phyloP scores from a whole-genome alignment of 1,140 invertebrate genomes.

The Ips typographus region DNA sequence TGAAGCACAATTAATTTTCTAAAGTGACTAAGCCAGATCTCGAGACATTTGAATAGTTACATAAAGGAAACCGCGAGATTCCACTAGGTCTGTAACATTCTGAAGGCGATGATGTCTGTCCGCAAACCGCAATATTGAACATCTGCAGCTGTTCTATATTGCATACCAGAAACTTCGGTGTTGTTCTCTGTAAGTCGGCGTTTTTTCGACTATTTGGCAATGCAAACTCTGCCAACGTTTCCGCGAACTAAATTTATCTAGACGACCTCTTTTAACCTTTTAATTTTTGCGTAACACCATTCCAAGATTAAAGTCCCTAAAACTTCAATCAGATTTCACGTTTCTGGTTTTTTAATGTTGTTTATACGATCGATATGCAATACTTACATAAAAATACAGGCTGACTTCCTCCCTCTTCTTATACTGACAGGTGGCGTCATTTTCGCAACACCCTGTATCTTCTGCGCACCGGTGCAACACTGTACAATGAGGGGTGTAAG shows the following conservation, averaged over 20 bases:
- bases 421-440: slow-evolving; percentile 64
- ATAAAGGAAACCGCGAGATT: too few species aligned
- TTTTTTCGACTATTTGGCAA: not conserved
- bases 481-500: slow-evolving; percentile 72
- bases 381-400: slow-evolving; percentile 73
- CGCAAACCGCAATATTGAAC: not conserved
- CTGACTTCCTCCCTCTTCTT: slow-evolving; percentile 65
- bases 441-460: slow-evolving; percentile 73
- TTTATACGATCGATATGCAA: slow-evolving; percentile 5
- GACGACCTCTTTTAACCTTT: slow-evolving; percentile 5
- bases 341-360: not conserved
- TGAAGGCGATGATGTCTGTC: too few species aligned
- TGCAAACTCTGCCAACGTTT: not conserved
- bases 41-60: too few species aligned
- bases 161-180: not conserved
- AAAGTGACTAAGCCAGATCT: too few species aligned
- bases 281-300: too few species aligned
- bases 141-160: slow-evolving; percentile 2
- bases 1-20: too few species aligned
- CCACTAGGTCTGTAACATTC: too few species aligned
- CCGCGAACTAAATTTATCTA: slow-evolving; percentile 8
- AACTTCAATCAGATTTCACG: too few species aligned
- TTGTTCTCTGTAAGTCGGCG: not conserved
- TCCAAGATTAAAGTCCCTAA: too few species aligned
- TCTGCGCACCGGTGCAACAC: slow-evolving; percentile 74